Evolutionary conservation across 2,113 vertebrate genomes (phyloP).

Genomic region (Dicrurus megarhynchus): DNA sequence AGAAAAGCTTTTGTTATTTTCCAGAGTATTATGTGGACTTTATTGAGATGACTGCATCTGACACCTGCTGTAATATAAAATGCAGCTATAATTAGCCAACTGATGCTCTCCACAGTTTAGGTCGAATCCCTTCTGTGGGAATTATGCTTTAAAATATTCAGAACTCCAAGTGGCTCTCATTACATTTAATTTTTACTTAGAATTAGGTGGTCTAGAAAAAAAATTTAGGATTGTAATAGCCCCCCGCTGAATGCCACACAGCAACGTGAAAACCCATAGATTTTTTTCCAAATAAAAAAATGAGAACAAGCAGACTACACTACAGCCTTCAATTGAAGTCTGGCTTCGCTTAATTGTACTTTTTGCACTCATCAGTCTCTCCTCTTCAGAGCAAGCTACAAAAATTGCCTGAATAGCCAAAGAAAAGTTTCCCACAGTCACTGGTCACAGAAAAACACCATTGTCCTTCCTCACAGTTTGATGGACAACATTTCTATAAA

Average conservation of each 20-base stretch:
- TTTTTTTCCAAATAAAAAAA: slow-evolving; percentile 92
- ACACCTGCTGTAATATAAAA: slow-evolving; percentile 87
- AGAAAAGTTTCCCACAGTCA: slow-evolving; percentile 99
- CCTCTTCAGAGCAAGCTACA: slow-evolving; percentile 93
- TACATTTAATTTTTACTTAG: slow-evolving; percentile 86
- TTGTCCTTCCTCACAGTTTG: slow-evolving; percentile 93
- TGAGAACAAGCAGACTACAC: slow-evolving; percentile 92
- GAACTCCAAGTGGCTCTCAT: slow-evolving; percentile 85
- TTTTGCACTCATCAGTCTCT: slow-evolving; percentile 98
- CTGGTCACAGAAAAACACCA: slow-evolving; percentile 95
- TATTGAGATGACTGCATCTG: slow-evolving; percentile 86
- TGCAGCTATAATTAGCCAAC: slow-evolving; percentile 87
- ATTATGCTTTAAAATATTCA: slow-evolving; percentile 91
- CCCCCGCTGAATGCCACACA: slow-evolving; percentile 86
- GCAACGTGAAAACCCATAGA: slow-evolving; percentile 86
- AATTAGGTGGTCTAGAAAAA: slow-evolving; percentile 89
- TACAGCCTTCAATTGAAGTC: slow-evolving; percentile 92
- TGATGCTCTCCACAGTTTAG: slow-evolving; percentile 84
- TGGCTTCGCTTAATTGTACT: slow-evolving; percentile 98
- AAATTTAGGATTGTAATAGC: slow-evolving; percentile 98
- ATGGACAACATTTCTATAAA: slow-evolving; percentile 98
- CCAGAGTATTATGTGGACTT: slow-evolving; percentile 83
- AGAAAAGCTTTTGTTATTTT: slow-evolving; percentile 84
- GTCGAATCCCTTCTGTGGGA: slow-evolving; percentile 93
- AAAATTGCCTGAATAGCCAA: slow-evolving; percentile 99